phyloP scores from a whole-genome alignment of 2,113 vertebrate species.

The Arizona elegans region DNA sequence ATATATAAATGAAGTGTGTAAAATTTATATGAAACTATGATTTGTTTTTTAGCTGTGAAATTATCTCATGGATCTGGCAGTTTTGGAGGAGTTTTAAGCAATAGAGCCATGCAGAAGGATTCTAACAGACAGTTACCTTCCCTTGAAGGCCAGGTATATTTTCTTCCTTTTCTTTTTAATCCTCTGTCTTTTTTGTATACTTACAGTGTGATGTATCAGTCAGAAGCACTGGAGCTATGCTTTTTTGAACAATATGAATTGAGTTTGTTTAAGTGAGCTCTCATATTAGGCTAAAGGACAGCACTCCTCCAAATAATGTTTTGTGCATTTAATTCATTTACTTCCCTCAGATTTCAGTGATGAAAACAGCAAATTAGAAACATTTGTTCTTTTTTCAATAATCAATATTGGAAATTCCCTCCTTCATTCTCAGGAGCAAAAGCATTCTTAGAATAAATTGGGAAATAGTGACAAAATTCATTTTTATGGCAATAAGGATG shows the following conservation, averaged over 20 bases:
- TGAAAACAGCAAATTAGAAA: not conserved
- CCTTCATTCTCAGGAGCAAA: not conserved
- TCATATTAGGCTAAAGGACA: not conserved
- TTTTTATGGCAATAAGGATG: not conserved
- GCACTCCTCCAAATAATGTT: not conserved
- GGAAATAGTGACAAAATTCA: not conserved
- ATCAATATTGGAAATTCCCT: not conserved
- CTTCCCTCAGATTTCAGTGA: not conserved
- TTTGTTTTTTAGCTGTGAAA: conserved; percentile 77
- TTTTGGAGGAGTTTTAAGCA: conserved; percentile 85
- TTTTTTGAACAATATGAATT: not conserved
- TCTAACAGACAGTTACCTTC: conserved; percentile 76
- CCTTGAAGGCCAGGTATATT: conserved; percentile 84
- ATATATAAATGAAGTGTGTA: not conserved
- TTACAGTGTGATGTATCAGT: not conserved
- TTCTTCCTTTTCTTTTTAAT: not conserved
- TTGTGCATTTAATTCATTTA: not conserved
- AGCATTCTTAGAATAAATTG: not conserved
- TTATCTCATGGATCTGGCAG: conserved; percentile 88
- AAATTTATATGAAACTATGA: conserved; percentile 16
- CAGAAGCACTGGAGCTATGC: not conserved
- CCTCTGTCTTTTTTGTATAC: not conserved
- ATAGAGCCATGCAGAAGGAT: conserved; percentile 84
- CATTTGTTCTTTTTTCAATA: not conserved
- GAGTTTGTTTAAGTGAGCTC: not conserved